Percentiles rank a stretch among this genome's conserved stretches.
These are phyloP conservation scores for Papilio demoleus DNA, from an alignment of 2,888 invertebrate genomes.

Conservation along the genomic window DNA sequence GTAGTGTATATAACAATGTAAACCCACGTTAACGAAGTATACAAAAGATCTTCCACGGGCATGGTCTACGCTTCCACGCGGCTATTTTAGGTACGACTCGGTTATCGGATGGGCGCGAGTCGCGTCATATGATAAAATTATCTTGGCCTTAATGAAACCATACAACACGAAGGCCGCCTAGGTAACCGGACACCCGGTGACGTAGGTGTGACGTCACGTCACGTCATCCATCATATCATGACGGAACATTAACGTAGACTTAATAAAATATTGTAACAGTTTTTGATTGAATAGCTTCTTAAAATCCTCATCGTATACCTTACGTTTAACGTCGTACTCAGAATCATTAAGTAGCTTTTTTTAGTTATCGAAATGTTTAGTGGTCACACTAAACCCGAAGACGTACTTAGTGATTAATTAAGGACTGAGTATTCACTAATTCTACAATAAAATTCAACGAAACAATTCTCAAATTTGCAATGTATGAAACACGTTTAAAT, in stretches of 20 bases:
- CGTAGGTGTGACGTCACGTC: conserved; percentile 59
- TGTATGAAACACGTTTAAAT: background rate
- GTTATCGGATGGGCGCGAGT: conserved; percentile 57
- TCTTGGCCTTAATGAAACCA: conserved; percentile 77
- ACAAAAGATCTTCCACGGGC: conserved; percentile 15
- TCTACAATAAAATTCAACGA: too few relatives aligned
- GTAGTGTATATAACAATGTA: background rate
- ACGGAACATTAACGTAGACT: conserved; percentile 26
- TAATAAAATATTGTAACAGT: too few relatives aligned
- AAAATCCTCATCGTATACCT: too few relatives aligned
- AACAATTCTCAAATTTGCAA: background rate
- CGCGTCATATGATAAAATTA: conserved; percentile 81
- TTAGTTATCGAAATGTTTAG: too few relatives aligned
- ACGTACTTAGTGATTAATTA: too few relatives aligned
- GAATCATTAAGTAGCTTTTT: too few relatives aligned
- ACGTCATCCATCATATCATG: conserved; percentile 57
- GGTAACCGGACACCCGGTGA: conserved; percentile 75
- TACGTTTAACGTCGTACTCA: too few relatives aligned
- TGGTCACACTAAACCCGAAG: too few relatives aligned
- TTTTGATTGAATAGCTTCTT: too few relatives aligned
- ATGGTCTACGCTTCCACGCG: conserved; percentile 44
- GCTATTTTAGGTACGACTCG: conserved; percentile 68
- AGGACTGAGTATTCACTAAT: too few relatives aligned
- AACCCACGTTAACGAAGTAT: background rate
- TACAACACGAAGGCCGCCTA: conserved; percentile 67